Evolutionary conservation across 1,140 invertebrate genomes (phyloP).

Genomic region (Cydia fagiglandana): DNA sequence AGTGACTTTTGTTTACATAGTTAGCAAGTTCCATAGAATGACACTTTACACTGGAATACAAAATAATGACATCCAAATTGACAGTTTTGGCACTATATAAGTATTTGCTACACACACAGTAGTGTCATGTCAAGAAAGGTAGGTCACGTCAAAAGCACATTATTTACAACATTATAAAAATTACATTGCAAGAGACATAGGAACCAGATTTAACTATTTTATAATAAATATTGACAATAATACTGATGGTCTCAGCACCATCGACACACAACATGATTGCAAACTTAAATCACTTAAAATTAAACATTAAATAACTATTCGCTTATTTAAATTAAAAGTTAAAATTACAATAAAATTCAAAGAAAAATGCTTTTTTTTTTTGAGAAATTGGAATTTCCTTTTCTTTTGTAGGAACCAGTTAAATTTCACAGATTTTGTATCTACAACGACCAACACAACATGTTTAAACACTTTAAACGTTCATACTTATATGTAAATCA

Average conservation of each 20-base stretch:
- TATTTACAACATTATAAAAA: slow-evolving; percentile 17
- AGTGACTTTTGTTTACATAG: no score
- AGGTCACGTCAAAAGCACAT: not conserved
- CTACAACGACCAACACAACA: not conserved
- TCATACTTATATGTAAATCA: slow-evolving; percentile 3
- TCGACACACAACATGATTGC: slow-evolving; percentile 29
- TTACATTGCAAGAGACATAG: not conserved
- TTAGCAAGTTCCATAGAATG: no score
- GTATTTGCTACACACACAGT: not conserved
- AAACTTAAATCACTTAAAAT: slow-evolving; percentile 30
- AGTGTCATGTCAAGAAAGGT: not conserved
- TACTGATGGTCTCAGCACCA: slow-evolving; percentile 1
- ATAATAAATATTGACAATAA: slow-evolving; percentile 24
- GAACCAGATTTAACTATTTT: slow-evolving; percentile 11
- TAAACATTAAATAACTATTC: slow-evolving; percentile 29
- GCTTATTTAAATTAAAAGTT: slow-evolving; percentile 19
- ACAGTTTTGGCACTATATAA: not conserved
- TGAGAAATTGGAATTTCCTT: slow-evolving; percentile 24
- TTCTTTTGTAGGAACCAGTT: not conserved
- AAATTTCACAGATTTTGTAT: slow-evolving; percentile 4
- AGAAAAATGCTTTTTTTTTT: slow-evolving; percentile 23
- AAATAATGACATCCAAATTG: slow-evolving; percentile 2
- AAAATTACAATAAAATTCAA: slow-evolving; percentile 28
- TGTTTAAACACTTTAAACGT: not conserved
- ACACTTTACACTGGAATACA: not conserved